Conservation (phyloP, 2,797 vertebrate genomes). For the Clangula hyemalis region DNA sequence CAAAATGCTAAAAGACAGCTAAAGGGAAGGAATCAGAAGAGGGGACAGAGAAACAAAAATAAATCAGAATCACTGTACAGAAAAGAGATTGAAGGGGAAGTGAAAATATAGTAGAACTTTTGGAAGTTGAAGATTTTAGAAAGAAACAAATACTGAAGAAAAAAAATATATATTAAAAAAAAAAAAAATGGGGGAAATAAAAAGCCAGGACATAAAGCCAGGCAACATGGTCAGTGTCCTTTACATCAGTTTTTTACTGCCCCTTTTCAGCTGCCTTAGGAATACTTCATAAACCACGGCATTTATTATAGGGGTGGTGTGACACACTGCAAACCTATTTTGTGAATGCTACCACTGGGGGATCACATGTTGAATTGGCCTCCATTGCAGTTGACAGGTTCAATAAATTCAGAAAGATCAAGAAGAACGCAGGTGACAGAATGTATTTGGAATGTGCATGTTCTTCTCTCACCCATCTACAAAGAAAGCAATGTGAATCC, state of each 20-base stretch:
- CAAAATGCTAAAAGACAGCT: conserved; percentile 64
- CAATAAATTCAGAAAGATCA: conserved; percentile 56
- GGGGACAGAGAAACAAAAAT: conserved; percentile 32
- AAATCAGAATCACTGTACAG: conserved; percentile 8
- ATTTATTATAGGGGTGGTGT: conserved; percentile 58
- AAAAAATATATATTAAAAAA: no score
- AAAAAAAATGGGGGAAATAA: neutral
- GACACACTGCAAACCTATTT: conserved; percentile 35
- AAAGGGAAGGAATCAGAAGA: conserved; percentile 47
- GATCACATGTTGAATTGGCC: conserved; percentile 23
- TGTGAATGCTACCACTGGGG: conserved; percentile 18
- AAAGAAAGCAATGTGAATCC: conserved; percentile 14
- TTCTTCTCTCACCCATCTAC: neutral
- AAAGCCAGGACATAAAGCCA: conserved; percentile 41
- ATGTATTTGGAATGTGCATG: neutral
- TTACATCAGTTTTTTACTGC: conserved; percentile 58
- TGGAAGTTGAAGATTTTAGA: conserved; percentile 39
- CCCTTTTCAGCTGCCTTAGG: conserved; percentile 44
- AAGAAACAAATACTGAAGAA: conserved; percentile 19
- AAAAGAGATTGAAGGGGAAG: conserved; percentile 17
- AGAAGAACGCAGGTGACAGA: conserved; percentile 24
- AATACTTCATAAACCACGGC: conserved; percentile 63
- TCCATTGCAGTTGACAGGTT: conserved; percentile 44
- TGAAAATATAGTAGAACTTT: conserved; percentile 39
- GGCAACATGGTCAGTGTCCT: conserved; percentile 1